These are phyloP conservation scores for Calliphora vomitoria DNA, from an alignment of 2,888 invertebrate species.

Conservation along the genomic window DNA sequence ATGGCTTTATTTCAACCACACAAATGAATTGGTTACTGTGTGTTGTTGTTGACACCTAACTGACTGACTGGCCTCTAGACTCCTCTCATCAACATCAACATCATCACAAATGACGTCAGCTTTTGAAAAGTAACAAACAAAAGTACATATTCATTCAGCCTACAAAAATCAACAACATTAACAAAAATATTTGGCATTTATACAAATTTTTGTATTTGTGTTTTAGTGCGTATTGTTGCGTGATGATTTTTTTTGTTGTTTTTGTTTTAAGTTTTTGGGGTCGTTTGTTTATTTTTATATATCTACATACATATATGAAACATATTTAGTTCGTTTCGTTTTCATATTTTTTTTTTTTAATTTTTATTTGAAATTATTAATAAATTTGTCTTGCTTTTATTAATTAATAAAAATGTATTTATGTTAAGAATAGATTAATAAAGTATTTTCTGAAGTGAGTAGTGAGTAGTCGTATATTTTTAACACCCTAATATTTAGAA, in stretches of 20 bases:
- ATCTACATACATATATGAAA: no score
- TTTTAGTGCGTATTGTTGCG: constrained; percentile 30
- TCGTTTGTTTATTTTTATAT: constrained; percentile 37
- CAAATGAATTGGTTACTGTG: constrained; percentile 25
- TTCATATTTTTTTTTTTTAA: background rate
- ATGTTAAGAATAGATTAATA: background rate
- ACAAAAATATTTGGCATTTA: constrained; percentile 41
- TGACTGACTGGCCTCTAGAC: constrained; percentile 62
- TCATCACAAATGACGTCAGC: constrained; percentile 70
- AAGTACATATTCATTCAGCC: constrained; percentile 27
- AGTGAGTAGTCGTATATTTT: no score
- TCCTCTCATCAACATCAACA: constrained; percentile 51
- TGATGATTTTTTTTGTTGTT: background rate
- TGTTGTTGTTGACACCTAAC: constrained; percentile 41
- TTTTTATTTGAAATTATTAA: background rate
- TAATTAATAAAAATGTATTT: background rate
- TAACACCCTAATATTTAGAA: no score
- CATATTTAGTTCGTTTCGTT: background rate
- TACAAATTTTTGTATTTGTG: constrained; percentile 35
- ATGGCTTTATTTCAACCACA: constrained; percentile 31
- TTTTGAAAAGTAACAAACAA: constrained; percentile 47
- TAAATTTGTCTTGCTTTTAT: background rate
- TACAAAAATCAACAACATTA: constrained; percentile 36
- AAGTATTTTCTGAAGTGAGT: no score
- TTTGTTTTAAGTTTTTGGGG: constrained; percentile 37